Base-by-base conservation (phyloP, 2,113 vertebrate genomes). In the Struthio camelus region DNA sequence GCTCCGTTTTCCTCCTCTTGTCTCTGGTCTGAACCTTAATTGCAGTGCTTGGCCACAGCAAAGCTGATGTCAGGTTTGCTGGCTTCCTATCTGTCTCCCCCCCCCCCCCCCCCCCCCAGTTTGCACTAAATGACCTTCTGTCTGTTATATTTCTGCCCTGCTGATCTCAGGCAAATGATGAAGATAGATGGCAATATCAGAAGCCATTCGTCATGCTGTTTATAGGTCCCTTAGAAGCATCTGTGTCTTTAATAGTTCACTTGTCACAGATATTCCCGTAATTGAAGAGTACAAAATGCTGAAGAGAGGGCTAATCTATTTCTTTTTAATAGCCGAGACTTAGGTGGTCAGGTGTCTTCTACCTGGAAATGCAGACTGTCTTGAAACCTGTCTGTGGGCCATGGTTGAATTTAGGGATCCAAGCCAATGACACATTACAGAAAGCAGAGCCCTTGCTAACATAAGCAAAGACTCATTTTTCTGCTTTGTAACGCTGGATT, bases 141-240 rank as follows among this genome's bases (percentile, higher is more conserved):
- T 92, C 95, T 96, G 82, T 94, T 96, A 92, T 36, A 59, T 77
- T 97, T 93, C 72, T 97, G 89, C 71, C 91, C 94, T 89, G 46
- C 75, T 97, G 94, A 95, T 97, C 92, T 96, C 80, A 56, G 85
- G 66, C 79, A 95, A 95, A 87, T 92, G 89, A 96, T 97, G 93
- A 94, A 87, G 92, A 97, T 65, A 93, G 77, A 97, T 92, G 83
- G 42, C 78, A 85, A 12, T 95, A 95, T 95, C 64, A 87, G 32
- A 85, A 72, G 25, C 62, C 67, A 93, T 97, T 71, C 70, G 79
- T 97, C 97, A 95, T 80, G 46, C 28, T n/a, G 61, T 85, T 96
- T 84, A 72, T 93, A 93, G 86, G 84, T 93, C 78, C 67, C 67
- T 76, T 81, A 78, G 89, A 96, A 96, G 53, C 92, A 92, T 94